Percentiles rank a stretch among this genome's conserved stretches.
These are phyloP conservation scores for Megalopta genalis DNA, from an alignment of 1,140 invertebrate species.

Conservation along the genomic window DNA sequence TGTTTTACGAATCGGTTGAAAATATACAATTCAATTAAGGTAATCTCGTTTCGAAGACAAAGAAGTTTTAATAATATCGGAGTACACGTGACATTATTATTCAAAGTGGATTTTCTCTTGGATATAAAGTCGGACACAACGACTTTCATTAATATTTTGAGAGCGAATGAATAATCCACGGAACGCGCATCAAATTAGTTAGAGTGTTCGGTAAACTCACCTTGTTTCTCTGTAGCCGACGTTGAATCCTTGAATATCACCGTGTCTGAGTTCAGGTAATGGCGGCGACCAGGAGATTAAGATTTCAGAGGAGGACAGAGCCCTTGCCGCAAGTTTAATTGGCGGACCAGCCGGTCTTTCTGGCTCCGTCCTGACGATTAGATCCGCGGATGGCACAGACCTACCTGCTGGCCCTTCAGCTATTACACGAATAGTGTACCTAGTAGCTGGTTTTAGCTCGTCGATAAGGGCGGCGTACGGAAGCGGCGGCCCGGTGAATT, in stretches of 20 bases:
- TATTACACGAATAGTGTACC: slow-evolving; percentile 87
- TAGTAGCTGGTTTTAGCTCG: slow-evolving; percentile 88
- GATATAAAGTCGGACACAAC: no score
- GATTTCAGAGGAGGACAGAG: slow-evolving; percentile 88
- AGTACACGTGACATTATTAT: no score
- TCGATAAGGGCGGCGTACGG: slow-evolving; percentile 84
- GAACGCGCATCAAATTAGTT: neutral
- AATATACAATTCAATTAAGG: no score
- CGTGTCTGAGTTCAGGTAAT: slow-evolving; percentile 84
- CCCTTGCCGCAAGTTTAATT: slow-evolving; percentile 84
- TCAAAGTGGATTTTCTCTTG: no score
- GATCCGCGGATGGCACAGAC: slow-evolving; percentile 85
- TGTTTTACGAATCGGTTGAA: no score
- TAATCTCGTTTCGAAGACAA: no score
- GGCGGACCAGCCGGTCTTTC: slow-evolving; percentile 89
- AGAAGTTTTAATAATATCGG: no score
- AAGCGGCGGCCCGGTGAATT: slow-evolving; percentile 83
- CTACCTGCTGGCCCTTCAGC: slow-evolving; percentile 89
- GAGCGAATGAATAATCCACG: no score
- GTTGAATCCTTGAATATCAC: slow-evolving; percentile 86
- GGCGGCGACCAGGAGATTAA: slow-evolving; percentile 89
- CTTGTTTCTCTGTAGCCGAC: slow-evolving; percentile 79
- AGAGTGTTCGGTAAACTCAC: slow-evolving; percentile 35
- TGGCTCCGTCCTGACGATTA: slow-evolving; percentile 86
- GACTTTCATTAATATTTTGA: no score